These are phyloP conservation scores for Caracal caracal DNA, from an alignment of 2,113 vertebrate genomes.

Conservation along the genomic window DNA sequence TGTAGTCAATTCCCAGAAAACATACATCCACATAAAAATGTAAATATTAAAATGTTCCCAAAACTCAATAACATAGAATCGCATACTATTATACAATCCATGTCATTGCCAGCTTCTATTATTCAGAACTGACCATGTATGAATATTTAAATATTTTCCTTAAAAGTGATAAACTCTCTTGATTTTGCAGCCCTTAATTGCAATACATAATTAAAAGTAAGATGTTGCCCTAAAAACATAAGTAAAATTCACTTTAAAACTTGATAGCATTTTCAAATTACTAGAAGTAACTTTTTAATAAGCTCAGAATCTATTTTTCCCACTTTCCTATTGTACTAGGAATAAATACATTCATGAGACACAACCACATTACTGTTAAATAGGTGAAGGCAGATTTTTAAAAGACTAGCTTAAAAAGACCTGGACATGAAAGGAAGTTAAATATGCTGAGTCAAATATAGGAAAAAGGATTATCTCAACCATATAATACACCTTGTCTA, in stretches of 20 bases:
- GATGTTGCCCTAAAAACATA: not conserved
- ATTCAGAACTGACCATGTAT: not conserved
- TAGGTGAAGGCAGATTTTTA: not conserved
- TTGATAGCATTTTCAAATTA: not conserved
- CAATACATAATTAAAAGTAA: not conserved
- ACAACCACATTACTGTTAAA: not conserved
- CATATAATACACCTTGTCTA: not conserved
- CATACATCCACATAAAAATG: not conserved
- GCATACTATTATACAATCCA: not conserved
- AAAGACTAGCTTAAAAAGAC: not conserved
- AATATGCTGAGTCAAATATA: not conserved
- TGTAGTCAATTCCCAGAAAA: not conserved
- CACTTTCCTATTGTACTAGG: not conserved
- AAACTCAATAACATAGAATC: not conserved
- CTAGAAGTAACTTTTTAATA: slow-evolving; percentile 2
- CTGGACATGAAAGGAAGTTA: not conserved
- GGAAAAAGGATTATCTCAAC: not conserved
- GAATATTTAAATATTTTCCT: not conserved
- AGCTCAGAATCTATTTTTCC: not conserved
- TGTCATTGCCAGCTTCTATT: not conserved
- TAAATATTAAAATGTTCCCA: not conserved
- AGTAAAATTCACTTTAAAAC: not conserved
- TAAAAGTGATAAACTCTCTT: not conserved
- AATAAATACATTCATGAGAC: not conserved
- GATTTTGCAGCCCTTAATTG: not conserved